Percentiles rank a stretch among this genome's conserved stretches.
Evolutionary conservation across 2,113 vertebrate species (phyloP).

Genomic region (Neolamprologus toae): DNA sequence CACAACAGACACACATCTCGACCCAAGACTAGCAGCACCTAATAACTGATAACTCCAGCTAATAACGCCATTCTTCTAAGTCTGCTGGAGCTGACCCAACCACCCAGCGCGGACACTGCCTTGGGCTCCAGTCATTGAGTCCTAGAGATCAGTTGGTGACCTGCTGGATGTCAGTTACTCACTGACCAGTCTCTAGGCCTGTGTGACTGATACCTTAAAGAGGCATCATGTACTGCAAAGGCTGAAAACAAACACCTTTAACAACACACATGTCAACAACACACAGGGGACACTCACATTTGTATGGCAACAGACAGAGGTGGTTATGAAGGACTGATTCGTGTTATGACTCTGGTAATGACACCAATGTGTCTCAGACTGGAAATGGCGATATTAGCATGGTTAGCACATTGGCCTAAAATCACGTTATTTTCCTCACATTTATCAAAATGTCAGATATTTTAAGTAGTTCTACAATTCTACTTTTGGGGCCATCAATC

Average conservation of each 20-base stretch:
- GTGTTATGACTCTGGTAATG: too few relatives aligned
- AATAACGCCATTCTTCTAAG: background rate
- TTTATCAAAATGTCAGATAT: background rate
- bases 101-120: background rate
- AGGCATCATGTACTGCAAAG: background rate
- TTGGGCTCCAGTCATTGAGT: background rate
- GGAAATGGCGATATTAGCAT: background rate
- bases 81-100: background rate
- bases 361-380: slow-evolving; percentile 1
- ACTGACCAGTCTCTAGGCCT: background rate
- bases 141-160: background rate
- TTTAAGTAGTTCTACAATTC: background rate
- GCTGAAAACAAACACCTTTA: background rate
- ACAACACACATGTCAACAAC: background rate
- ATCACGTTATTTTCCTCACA: background rate
- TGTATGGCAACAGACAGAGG: slow-evolving; percentile 32
- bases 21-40: background rate
- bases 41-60: background rate
- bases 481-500: background rate
- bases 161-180: background rate
- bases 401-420: background rate
- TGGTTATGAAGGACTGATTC: background rate
- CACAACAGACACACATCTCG: background rate
- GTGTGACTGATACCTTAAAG: background rate
- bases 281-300: slow-evolving; percentile 11